phyloP scores from a whole-genome alignment of 1,140 invertebrate species.

The Orius insidiosus region DNA sequence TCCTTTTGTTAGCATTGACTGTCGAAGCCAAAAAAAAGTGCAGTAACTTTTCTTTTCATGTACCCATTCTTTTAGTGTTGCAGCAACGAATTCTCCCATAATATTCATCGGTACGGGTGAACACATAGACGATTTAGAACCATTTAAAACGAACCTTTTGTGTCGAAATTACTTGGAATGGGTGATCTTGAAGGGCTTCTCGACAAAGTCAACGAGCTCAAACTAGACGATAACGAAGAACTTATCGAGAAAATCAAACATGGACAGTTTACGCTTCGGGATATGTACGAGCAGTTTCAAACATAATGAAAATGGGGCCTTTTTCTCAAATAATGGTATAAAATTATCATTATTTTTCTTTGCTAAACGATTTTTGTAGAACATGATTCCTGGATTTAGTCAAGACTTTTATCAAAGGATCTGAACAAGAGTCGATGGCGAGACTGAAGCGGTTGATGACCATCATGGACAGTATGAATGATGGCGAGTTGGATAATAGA shows the following conservation, averaged over 20 bases:
- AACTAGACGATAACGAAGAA: slow-evolving; percentile 98
- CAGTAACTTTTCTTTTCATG: no score
- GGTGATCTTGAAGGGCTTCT: slow-evolving; percentile 99
- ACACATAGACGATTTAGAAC: slow-evolving; percentile 98
- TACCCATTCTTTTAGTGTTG: slow-evolving; percentile 48
- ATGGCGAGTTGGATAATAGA: slow-evolving; percentile 86
- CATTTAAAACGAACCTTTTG: slow-evolving; percentile 98
- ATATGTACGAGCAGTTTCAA: slow-evolving; percentile 99
- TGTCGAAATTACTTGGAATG: slow-evolving; percentile 98
- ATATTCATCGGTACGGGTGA: slow-evolving; percentile 99
- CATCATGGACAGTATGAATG: slow-evolving; percentile 99
- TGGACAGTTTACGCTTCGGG: slow-evolving; percentile 93
- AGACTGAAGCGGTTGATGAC: slow-evolving; percentile 96
- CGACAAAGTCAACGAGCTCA: slow-evolving; percentile 98
- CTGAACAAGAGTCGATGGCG: slow-evolving; percentile 96
- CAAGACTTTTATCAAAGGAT: slow-evolving; percentile 98
- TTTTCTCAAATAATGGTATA: slow-evolving; percentile 99
- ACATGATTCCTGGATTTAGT: slow-evolving; percentile 98
- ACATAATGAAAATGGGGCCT: slow-evolving; percentile 99
- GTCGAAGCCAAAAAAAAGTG: no score
- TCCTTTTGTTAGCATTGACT: no score
- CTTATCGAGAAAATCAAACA: slow-evolving; percentile 97
- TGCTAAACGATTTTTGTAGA: slow-evolving; percentile 45
- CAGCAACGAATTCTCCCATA: slow-evolving; percentile 96
- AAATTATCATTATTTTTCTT: slow-evolving; percentile 20